phyloP scores from a whole-genome alignment of 1,140 invertebrate species.

The Zaprionus nigranus region DNA sequence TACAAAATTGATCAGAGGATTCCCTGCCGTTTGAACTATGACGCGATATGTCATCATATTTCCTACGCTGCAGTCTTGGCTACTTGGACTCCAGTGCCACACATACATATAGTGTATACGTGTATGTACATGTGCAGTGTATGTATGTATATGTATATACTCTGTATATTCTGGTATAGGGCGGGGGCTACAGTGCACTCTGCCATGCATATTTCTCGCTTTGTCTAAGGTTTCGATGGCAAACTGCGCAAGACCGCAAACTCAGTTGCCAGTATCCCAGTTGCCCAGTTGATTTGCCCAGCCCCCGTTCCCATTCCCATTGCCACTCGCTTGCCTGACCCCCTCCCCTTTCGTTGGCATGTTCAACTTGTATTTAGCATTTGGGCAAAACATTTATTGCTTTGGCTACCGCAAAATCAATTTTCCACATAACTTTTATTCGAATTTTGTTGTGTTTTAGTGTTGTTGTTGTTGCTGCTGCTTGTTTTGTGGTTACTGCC shows the following conservation, averaged over 20 bases:
- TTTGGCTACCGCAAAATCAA: conserved; percentile 76
- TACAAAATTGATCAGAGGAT: conserved; percentile 84
- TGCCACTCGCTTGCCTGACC: too few relatives aligned
- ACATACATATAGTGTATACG: neutral
- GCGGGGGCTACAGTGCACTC: neutral
- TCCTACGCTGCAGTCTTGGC: conserved; percentile 58
- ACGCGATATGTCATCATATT: conserved; percentile 85
- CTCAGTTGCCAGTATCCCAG: conserved; percentile 13
- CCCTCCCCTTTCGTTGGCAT: neutral
- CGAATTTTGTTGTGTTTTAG: neutral
- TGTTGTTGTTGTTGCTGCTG: conserved; percentile 2
- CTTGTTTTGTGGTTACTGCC: conserved; percentile 22
- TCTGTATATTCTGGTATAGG: neutral
- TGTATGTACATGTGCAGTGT: neutral
- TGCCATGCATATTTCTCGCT: conserved; percentile 69
- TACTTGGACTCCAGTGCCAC: conserved; percentile 13
- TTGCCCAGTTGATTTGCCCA: neutral
- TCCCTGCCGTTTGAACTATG: conserved; percentile 85
- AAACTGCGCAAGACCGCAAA: conserved; percentile 57
- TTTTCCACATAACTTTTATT: conserved; percentile 64
- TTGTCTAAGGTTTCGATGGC: conserved; percentile 63
- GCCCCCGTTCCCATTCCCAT: neutral
- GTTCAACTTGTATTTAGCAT: conserved; percentile 53
- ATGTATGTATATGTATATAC: neutral
- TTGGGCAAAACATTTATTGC: conserved; percentile 63